Evolutionary conservation across 1,140 invertebrate genomes (phyloP), one percentile per base, ranked within the genome.

Genomic region (Tetragonula clypearis): DNA sequence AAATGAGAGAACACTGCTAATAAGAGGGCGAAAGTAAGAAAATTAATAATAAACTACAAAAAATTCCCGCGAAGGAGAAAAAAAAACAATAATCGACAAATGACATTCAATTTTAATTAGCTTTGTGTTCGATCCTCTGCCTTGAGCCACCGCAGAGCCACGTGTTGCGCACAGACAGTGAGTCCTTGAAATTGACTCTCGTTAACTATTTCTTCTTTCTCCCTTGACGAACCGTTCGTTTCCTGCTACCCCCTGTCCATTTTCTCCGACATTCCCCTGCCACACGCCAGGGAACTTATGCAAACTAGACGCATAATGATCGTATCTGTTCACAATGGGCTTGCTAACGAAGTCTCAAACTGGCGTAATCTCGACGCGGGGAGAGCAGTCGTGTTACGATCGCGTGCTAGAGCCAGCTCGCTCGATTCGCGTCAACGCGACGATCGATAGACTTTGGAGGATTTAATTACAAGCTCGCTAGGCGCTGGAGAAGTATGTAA

Each of bases 271-370:
- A 8, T 15, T 41, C 30, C 75, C 75, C 35, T 71, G 74, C 74
- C 56, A 79, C 60, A 71, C 78, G 19, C 23, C 65, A 69, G 56
- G 41, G 1, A 84, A 78, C 75, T 79, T 82, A 78, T 84, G 75
- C 82, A 84, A 84, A 84, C 75, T 30, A 23, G 82, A 84, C 82
- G 75, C 75, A n/a, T 78, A 84, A 84, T 79, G 71, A 80, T 86
- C 87, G 66, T 35, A 80, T 79, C 71, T 80, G 82, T 74, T 83
- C 66, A 89, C 89, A 90, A 90, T 90, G 66, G 88, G 69, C n/a
- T 69, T 71, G 81, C 82, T 90, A 90, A 90, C 88, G 89, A 90
- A 90, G 87, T 71, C 71, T 65, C 53, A 56, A 6, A 26, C 84
- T 26, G 82, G 41, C 58, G 56, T 82, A 87, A 88, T 87, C 86